Conservation (phyloP, 2,113 vertebrate genomes). For the Oostethus manadensis region DNA sequence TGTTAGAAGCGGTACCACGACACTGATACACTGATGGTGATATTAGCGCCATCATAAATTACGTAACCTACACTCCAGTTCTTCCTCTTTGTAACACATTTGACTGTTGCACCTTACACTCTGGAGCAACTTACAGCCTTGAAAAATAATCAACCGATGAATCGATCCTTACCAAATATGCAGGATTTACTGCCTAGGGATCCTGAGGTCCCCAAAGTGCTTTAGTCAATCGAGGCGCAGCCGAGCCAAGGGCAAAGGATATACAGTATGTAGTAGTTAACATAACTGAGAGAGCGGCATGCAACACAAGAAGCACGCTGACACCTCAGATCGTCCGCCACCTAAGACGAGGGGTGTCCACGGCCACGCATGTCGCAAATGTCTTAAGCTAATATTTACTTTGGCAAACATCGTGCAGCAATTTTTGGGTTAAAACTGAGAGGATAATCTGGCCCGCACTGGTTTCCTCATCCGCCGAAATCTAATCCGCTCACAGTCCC, state of each 20-base stretch:
- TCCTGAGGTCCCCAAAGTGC: neutral
- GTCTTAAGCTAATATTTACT: neutral
- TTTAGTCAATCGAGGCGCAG: slow-evolving; percentile 16
- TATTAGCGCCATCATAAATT: too few species aligned
- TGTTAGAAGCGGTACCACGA: too few species aligned
- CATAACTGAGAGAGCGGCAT: slow-evolving; percentile 1
- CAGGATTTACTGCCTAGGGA: too few species aligned
- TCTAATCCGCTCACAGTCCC: neutral
- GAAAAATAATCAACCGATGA: too few species aligned
- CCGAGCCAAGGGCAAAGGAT: neutral
- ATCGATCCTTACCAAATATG: too few species aligned
- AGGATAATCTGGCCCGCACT: neutral
- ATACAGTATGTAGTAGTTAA: slow-evolving; percentile 14
- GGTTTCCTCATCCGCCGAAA: neutral
- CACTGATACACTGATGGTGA: too few species aligned
- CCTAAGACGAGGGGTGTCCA: too few species aligned
- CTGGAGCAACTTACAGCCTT: too few species aligned
- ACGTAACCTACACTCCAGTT: too few species aligned
- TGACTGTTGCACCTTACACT: too few species aligned
- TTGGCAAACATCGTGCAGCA: neutral
- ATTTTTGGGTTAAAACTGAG: too few species aligned
- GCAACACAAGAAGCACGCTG: slow-evolving; percentile 4
- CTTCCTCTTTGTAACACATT: too few species aligned
- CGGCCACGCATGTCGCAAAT: neutral
- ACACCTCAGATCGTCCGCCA: neutral